Conservation (phyloP, 2,113 vertebrate genomes). For the Gavialis gangeticus region DNA sequence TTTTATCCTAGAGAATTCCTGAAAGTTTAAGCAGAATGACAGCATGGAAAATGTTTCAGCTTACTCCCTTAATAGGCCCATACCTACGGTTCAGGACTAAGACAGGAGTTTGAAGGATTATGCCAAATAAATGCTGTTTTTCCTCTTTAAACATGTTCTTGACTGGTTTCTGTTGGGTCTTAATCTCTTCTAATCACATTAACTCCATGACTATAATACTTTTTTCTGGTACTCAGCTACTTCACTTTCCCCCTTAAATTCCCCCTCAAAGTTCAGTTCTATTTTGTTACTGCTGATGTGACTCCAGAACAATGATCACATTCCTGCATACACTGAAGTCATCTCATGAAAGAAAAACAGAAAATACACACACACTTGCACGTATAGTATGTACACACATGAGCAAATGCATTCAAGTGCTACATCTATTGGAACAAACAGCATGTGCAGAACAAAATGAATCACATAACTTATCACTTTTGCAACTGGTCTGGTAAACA, state of each 20-base stretch:
- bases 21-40: not conserved
- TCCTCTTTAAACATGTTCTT: not conserved
- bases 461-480: not conserved
- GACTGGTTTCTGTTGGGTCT: not conserved
- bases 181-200: not conserved
- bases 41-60: not conserved
- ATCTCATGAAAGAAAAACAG: not conserved
- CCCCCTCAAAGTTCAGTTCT: not conserved
- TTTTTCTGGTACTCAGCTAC: not conserved
- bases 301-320: not conserved
- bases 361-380: accelerated
- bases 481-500: not conserved
- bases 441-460: not conserved
- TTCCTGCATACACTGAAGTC: not conserved
- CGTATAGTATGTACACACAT: not conserved
- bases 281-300: not conserved
- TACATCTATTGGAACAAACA: not conserved
- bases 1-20: not conserved
- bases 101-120: not conserved
- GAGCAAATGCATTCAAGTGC: no score
- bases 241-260: not conserved
- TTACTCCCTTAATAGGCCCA: not conserved
- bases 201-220: not conserved
- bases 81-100: not conserved
- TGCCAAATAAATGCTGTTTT: accelerated